Base-by-base conservation (phyloP, 1,140 invertebrate genomes). In the Diorhabda elongata region DNA sequence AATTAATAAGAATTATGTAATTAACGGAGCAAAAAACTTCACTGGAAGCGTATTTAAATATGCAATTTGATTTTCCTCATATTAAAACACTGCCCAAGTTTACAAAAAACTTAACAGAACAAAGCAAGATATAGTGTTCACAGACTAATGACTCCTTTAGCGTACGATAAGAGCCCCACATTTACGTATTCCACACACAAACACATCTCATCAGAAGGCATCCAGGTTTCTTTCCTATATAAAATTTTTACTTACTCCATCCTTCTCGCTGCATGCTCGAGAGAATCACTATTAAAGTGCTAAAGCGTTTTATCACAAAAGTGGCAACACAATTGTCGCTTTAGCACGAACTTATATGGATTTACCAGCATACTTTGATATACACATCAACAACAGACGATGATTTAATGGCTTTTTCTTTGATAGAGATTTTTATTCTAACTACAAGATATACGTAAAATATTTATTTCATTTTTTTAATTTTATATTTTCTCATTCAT, bases 401-500 rank as follows among this genome's bases (percentile, higher is more conserved):
- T 52, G 47, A 52, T 52, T 52, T 52, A 52, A 52, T 52, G 47
- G 47, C 47, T 52, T 52, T 52, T 52, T n/a, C 47, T 52, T 52
- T 52, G 6, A 8, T 52, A 52, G 6, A 8, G 6, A 6, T 52
- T 52, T 52, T 52, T 52, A 52, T 6, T 52, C 47, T 52, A 52
- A 52, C 6, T 52, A 52, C 47, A 8, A 4, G 6, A 52, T 52
- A 52, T 52, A 52, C 1, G 26, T 26, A 26, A 26, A 26, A 26
- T 26, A 26, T 26, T 26, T 26, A 26, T 26, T 26, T 26, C 26
- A 26, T 26, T 26, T 26, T 26, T 26, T 26, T 26, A 26, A 26
- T 26, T 26, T 26, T 26, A 26, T 26, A 26, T 26, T 26, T 26
- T 26, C 11, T 11, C 11, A 11, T 11, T 11, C 11, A 11, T 11